Percentiles rank a stretch among this genome's conserved stretches.
Conservation (phyloP, 2,797 vertebrate genomes). For the Onychomys torridus region DNA sequence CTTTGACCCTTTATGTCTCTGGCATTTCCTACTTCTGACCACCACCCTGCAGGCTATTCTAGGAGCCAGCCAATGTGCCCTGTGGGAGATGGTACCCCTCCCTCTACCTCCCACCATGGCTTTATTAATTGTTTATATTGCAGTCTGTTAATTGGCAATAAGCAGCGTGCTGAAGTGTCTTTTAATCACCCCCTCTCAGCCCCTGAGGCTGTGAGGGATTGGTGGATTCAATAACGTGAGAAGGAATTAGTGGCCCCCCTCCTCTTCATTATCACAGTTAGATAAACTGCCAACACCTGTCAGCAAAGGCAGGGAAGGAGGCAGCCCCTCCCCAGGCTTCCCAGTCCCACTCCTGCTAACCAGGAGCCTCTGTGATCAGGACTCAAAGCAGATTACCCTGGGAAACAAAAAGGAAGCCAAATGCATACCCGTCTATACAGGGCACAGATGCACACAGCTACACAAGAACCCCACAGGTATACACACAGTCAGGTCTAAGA, state of each 20-base stretch:
- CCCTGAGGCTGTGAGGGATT: conserved; percentile 64
- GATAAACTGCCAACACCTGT: conserved; percentile 75
- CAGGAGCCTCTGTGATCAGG: neutral
- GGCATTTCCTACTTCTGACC: neutral
- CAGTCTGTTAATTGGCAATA: conserved; percentile 82
- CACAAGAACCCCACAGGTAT: neutral
- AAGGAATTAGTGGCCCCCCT: conserved; percentile 54
- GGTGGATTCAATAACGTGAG: conserved; percentile 73
- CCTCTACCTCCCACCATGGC: neutral
- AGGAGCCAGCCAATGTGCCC: neutral
- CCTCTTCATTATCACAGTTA: conserved; percentile 62
- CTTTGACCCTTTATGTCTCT: too few species aligned
- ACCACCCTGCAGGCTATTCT: neutral
- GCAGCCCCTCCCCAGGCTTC: neutral
- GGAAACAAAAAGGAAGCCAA: neutral
- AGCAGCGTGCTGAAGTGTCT: conserved; percentile 63
- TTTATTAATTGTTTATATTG: conserved; percentile 83
- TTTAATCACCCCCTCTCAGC: conserved; percentile 77
- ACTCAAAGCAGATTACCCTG: neutral
- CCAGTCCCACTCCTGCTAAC: neutral
- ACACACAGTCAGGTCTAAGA: fast-evolving
- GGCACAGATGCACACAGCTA: too few species aligned
- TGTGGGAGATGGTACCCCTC: neutral
- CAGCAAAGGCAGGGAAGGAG: neutral
- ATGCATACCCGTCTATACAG: neutral